A percentile compares a stretch with the other conserved stretches of the same genome.
Conservation (phyloP, 2,888 invertebrate species). For the Cheilosia urbana region DNA sequence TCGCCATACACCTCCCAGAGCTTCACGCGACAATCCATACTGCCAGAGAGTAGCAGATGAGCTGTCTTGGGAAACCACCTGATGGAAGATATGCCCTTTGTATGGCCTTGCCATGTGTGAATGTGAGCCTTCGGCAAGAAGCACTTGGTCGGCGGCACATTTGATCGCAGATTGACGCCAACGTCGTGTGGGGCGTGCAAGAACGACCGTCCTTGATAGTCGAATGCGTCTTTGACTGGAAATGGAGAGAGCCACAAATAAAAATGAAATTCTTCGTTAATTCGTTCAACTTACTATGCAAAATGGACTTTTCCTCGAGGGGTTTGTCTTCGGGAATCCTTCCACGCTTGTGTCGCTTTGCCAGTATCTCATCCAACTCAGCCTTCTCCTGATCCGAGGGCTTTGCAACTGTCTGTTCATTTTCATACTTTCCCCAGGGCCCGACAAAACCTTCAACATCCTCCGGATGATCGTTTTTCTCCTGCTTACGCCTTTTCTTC, state of each 20-base stretch:
- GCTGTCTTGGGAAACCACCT: constrained; percentile 97
- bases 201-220: constrained; percentile 98
- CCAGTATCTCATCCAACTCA: constrained; percentile 96
- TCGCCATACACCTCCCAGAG: constrained; percentile 99
- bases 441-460: constrained; percentile 98
- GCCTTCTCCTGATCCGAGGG: constrained; percentile 97
- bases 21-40: constrained; percentile 99
- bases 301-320: constrained; percentile 96
- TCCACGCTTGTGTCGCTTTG: constrained; percentile 95
- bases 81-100: constrained; percentile 97
- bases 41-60: constrained; percentile 96
- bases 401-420: constrained; percentile 94
- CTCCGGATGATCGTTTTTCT: constrained; percentile 93
- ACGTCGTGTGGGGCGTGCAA: constrained; percentile 96
- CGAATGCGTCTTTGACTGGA: constrained; percentile 95
- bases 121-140: constrained; percentile 98
- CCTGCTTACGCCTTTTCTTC: constrained; percentile 91
- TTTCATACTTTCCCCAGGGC: constrained; percentile 98
- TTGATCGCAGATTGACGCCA: constrained; percentile 93
- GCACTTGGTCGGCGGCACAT: constrained; percentile 96
- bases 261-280: neutral
- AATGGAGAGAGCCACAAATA: constrained; percentile 52
- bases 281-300: constrained; percentile 90
- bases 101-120: constrained; percentile 98
- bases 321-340: constrained; percentile 95